These are phyloP conservation scores for Ctenosaura bakeri DNA, from an alignment of 2,797 vertebrate genomes.

Conservation along the genomic window DNA sequence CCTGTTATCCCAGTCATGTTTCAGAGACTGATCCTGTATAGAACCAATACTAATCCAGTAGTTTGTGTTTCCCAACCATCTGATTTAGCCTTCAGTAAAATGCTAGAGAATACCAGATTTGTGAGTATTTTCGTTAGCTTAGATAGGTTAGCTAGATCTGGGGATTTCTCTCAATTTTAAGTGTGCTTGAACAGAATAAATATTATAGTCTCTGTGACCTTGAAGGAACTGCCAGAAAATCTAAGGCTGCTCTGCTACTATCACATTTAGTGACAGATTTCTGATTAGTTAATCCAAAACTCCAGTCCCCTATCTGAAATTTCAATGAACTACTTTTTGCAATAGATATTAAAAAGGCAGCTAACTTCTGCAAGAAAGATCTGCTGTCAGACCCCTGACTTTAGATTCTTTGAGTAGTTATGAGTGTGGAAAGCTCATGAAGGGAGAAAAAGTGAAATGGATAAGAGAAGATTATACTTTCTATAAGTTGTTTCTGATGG, in stretches of 20 bases:
- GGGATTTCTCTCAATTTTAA: not conserved
- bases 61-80: not conserved
- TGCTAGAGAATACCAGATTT: not conserved
- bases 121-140: not conserved
- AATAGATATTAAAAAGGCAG: conserved; percentile 60
- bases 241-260: conserved; percentile 35
- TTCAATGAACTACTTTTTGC: conserved; percentile 22
- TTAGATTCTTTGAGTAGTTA: conserved; percentile 59
- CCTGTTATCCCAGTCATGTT: not conserved
- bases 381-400: conserved; percentile 63
- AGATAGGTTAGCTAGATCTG: not conserved
- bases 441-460: conserved; percentile 66
- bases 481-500: conserved; percentile 48
- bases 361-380: conserved; percentile 52
- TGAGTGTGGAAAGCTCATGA: conserved; percentile 54
- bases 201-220: conserved; percentile 42
- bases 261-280: conserved; percentile 36
- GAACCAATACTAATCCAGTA: not conserved
- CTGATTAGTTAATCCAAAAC: conserved; percentile 65
- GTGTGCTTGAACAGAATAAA: conserved; percentile 25
- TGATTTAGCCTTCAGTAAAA: not conserved
- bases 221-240: conserved; percentile 31
- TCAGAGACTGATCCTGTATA: not conserved
- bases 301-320: conserved; percentile 57
- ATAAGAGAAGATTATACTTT: conserved; percentile 66